These are phyloP conservation scores for Apis cerana DNA, from an alignment of 1,140 invertebrate species.

Conservation along the genomic window DNA sequence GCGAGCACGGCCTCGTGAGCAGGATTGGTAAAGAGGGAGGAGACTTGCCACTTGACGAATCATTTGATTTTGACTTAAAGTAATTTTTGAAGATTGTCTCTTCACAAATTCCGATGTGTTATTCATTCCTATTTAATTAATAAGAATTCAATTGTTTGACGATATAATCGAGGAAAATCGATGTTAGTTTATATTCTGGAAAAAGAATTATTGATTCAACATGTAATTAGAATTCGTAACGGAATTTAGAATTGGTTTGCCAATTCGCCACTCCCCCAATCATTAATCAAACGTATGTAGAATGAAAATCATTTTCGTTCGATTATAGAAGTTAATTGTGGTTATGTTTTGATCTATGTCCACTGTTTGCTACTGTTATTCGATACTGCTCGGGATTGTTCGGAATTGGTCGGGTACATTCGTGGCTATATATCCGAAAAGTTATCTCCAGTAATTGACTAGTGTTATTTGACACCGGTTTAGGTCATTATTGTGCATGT, in stretches of 20 bases:
- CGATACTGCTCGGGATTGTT: too few species aligned
- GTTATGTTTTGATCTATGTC: too few species aligned
- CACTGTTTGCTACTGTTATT: too few species aligned
- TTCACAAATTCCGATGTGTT: not conserved
- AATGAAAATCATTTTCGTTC: not conserved
- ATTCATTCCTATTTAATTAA: too few species aligned
- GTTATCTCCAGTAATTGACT: too few species aligned
- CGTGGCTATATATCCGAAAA: too few species aligned
- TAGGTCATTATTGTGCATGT: too few species aligned
- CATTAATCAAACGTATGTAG: not conserved
- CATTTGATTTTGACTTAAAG: not conserved
- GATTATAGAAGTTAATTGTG: not conserved
- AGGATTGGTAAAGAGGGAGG: not conserved
- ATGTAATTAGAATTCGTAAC: not conserved
- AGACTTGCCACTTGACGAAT: constrained; percentile 4
- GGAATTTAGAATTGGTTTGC: not conserved
- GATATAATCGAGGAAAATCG: too few species aligned
- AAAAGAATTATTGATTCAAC: not conserved
- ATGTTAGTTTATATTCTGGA: too few species aligned
- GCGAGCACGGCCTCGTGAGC: constrained; percentile 21
- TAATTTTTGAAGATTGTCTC: not conserved
- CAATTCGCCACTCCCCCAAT: not conserved
- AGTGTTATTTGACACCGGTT: too few species aligned
- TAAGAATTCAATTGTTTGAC: too few species aligned
- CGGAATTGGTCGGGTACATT: too few species aligned